Conservation (phyloP, 2,113 vertebrate genomes). For the Odocoileus virginianus region DNA sequence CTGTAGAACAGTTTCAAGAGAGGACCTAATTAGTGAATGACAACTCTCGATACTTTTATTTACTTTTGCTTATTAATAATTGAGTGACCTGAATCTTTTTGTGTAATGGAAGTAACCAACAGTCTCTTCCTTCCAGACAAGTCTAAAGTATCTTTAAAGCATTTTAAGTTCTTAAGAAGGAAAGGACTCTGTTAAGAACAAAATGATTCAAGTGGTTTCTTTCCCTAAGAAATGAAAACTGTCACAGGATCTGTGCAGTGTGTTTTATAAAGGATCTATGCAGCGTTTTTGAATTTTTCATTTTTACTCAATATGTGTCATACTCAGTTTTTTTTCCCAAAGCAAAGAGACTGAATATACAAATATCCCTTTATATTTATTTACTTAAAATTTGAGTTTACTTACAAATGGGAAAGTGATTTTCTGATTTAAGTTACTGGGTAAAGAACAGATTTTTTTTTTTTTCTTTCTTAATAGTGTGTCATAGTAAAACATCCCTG, state of each 20-base stretch:
- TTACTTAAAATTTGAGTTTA: conserved; percentile 17
- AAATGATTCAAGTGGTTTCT: background rate
- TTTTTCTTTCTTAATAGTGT: background rate
- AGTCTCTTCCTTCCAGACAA: background rate
- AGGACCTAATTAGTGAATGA: background rate
- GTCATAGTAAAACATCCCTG: background rate
- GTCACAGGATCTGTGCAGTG: background rate
- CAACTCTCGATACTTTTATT: background rate
- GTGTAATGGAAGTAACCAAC: background rate
- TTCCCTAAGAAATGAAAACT: background rate
- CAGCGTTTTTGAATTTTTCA: background rate
- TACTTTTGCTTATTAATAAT: background rate
- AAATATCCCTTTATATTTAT: background rate
- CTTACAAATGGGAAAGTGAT: background rate
- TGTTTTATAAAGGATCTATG: background rate
- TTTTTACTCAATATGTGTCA: background rate
- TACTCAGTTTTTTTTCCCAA: conserved; percentile 1
- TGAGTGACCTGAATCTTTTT: background rate
- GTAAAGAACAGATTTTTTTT: background rate
- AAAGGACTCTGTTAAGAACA: background rate
- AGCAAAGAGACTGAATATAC: background rate
- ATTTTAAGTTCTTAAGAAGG: background rate
- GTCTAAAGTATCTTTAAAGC: background rate
- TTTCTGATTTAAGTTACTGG: conserved; percentile 3
- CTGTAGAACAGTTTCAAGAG: background rate